Evolutionary conservation across 2,888 invertebrate genomes (phyloP).

Genomic region (Ochropacha duplaris): DNA sequence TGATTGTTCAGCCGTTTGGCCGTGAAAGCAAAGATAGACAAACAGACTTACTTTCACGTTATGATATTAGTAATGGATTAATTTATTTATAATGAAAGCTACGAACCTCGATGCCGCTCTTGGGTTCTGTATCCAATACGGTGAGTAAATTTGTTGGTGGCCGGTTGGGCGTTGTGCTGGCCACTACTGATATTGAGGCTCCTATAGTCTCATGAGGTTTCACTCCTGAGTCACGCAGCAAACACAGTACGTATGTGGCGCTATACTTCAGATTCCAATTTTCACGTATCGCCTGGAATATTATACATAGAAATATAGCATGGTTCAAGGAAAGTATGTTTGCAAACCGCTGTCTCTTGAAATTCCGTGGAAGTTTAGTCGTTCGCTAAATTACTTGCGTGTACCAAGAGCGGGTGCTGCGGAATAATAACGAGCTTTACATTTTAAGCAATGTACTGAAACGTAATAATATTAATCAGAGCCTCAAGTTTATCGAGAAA

Average conservation of each 20-base stretch:
- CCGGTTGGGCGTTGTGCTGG: conserved; percentile 42
- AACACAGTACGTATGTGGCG: conserved; percentile 94
- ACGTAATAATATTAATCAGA: not conserved
- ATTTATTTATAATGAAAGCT: not conserved
- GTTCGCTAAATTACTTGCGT: not conserved
- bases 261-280: conserved; percentile 97
- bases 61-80: too few species aligned
- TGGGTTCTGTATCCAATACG: conserved; percentile 67
- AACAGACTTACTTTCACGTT: too few species aligned
- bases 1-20: too few species aligned
- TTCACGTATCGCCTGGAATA: conserved; percentile 89
- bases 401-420: not conserved
- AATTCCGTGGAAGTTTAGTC: not conserved
- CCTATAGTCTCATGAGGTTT: conserved; percentile 74
- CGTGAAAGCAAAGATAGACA: too few species aligned
- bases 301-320: conserved; percentile 39
- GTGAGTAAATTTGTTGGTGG: conserved; percentile 66
- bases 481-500: not conserved
- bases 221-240: conserved; percentile 86
- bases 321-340: conserved; percentile 9
- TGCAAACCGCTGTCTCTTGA: not conserved
- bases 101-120: conserved; percentile 61
- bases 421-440: not conserved
- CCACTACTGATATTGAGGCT: conserved; percentile 63
- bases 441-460: not conserved